A percentile compares a stretch with the other conserved stretches of the same genome.
phyloP scores from a whole-genome alignment of 92 coral and sea anemone species.

The Meandrina meandrites region DNA sequence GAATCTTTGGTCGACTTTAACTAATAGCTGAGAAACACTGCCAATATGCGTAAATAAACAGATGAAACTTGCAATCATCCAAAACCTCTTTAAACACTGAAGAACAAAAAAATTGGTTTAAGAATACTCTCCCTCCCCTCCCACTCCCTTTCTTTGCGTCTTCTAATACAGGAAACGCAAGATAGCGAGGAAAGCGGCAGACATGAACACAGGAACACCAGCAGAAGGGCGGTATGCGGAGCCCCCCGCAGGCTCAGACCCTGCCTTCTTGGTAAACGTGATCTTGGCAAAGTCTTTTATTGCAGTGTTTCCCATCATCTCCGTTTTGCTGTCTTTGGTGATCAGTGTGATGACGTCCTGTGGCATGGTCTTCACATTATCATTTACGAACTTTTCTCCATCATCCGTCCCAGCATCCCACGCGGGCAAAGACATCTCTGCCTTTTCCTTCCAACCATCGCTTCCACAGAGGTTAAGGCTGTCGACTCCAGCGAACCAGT shows the following conservation, averaged over 20 bases:
- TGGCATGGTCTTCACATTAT: constrained; percentile 23
- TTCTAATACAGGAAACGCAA: background rate
- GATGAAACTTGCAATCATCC: background rate
- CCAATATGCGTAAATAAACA: background rate
- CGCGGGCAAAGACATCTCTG: background rate
- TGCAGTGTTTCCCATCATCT: background rate
- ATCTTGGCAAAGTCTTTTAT: constrained; percentile 36
- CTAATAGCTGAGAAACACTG: background rate
- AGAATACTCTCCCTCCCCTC: background rate
- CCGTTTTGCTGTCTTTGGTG: constrained; percentile 35
- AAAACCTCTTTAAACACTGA: background rate
- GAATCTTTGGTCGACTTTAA: background rate
- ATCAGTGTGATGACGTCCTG: constrained; percentile 31
- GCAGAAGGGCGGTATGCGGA: background rate
- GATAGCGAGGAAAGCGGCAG: background rate
- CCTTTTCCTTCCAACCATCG: constrained; percentile 23
- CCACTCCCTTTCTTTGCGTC: no score
- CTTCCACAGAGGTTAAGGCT: constrained; percentile 45
- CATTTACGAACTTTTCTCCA: constrained; percentile 2
- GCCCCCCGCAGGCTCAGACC: background rate
- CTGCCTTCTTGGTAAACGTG: constrained; percentile 19
- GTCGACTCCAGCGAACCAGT: constrained; percentile 63
- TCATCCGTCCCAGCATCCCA: constrained; percentile 62
- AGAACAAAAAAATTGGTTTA: background rate
- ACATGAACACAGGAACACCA: background rate